Percentiles rank a stretch among this genome's conserved stretches.
Conservation (phyloP, 2,888 invertebrate species). For the Polydrusus cervinus region DNA sequence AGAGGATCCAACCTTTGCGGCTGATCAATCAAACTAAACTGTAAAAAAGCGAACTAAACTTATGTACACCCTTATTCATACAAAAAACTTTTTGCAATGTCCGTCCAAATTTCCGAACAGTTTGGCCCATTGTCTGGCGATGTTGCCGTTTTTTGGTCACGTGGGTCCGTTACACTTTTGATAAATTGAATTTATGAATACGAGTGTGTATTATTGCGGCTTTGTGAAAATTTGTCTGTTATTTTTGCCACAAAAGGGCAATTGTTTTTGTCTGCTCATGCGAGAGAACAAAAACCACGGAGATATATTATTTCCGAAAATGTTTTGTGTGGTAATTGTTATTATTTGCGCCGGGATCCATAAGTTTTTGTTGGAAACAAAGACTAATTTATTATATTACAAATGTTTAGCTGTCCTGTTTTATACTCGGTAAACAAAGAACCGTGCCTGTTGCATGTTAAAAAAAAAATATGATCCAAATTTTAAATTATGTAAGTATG, state of each 20-base stretch:
- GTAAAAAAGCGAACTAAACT: too few species aligned
- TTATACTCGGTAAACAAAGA: background rate
- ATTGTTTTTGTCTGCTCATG: slow-evolving; percentile 49
- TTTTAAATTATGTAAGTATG: too few species aligned
- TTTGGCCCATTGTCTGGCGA: slow-evolving; percentile 44
- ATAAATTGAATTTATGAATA: slow-evolving; percentile 53
- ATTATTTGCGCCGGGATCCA: slow-evolving; percentile 40
- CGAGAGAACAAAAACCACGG: slow-evolving; percentile 43
- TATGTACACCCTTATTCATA: background rate
- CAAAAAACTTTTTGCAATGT: slow-evolving; percentile 11
- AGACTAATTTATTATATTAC: slow-evolving; percentile 21
- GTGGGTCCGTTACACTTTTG: slow-evolving; percentile 47
- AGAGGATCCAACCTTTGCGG: too few species aligned
- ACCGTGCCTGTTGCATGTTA: background rate
- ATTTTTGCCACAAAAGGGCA: slow-evolving; percentile 52
- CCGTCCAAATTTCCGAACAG: slow-evolving; percentile 38
- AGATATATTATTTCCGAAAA: slow-evolving; percentile 47
- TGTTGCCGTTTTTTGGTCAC: slow-evolving; percentile 38
- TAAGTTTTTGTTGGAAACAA: slow-evolving; percentile 29
- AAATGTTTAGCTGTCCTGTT: background rate
- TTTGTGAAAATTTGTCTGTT: slow-evolving; percentile 53
- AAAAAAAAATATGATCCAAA: background rate
- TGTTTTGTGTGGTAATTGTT: slow-evolving; percentile 48
- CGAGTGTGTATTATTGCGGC: slow-evolving; percentile 47
- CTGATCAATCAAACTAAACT: too few species aligned